Evolutionary conservation across 2,888 invertebrate genomes (phyloP).

Genomic region (Sphaerophoria taeniata): DNA sequence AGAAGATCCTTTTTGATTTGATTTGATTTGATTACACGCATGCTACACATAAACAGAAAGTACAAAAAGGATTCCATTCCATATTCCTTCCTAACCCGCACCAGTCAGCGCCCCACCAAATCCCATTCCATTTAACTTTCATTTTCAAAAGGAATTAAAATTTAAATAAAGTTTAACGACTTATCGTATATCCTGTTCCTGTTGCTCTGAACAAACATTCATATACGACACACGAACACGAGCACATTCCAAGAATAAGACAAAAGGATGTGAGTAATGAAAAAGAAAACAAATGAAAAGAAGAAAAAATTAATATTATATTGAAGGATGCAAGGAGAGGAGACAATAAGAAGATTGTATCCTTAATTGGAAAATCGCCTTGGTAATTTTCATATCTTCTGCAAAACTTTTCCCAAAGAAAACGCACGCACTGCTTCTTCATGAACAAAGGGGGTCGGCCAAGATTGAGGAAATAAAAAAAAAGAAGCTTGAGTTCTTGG

Average conservation of each 20-base stretch:
- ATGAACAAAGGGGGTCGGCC: no score
- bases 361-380: conserved; percentile 73
- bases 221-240: conserved; percentile 16
- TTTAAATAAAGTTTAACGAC: conserved; percentile 73
- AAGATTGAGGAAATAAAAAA: conserved; percentile 11
- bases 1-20: conserved; percentile 62
- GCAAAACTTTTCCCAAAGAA: conserved; percentile 48
- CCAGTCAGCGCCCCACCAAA: background rate
- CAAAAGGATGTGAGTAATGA: conserved; percentile 44
- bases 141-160: conserved; percentile 65
- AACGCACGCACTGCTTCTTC: background rate
- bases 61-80: conserved; percentile 44
- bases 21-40: conserved; percentile 74
- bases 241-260: conserved; percentile 45
- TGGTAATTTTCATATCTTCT: conserved; percentile 69
- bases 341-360: conserved; percentile 73
- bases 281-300: conserved; percentile 27
- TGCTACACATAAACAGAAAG: conserved; percentile 39
- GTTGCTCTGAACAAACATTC: conserved; percentile 40
- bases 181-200: conserved; percentile 55
- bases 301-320: conserved; percentile 22
- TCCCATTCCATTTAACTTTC: background rate
- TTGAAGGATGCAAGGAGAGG: conserved; percentile 41
- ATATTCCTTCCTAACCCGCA: background rate
- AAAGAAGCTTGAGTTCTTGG: conserved; percentile 50